phyloP scores from a whole-genome alignment of 1,140 invertebrate genomes.

The Drosophila mauritiana region DNA sequence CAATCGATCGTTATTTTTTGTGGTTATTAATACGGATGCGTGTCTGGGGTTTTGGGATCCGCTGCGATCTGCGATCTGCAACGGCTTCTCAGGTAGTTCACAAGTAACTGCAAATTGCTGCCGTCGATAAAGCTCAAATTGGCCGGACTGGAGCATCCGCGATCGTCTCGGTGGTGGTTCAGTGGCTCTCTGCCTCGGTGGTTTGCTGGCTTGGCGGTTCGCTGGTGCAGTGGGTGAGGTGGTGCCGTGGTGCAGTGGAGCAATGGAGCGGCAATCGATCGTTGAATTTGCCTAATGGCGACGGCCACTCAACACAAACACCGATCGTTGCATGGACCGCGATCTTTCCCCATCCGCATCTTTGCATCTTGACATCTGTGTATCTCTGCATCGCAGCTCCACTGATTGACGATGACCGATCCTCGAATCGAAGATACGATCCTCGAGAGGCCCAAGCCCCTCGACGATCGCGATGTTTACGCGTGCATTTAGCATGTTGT shows the following conservation, averaged over 20 bases:
- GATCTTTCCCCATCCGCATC: conserved; percentile 56
- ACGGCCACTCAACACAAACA: conserved; percentile 81
- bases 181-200: neutral
- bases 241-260: conserved; percentile 1
- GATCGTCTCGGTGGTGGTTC: conserved; percentile 34
- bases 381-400: conserved; percentile 1
- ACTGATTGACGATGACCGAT: conserved; percentile 68
- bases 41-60: conserved; percentile 38
- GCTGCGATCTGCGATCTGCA: conserved; percentile 48
- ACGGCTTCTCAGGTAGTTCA: conserved; percentile 84
- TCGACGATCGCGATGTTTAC: conserved; percentile 68
- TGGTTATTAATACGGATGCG: conserved; percentile 77
- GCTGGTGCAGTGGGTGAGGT: neutral
- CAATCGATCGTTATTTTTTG: conserved; percentile 84
- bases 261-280: conserved; percentile 66
- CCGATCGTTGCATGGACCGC: conserved; percentile 41
- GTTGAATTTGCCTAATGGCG: conserved; percentile 82
- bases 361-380: neutral
- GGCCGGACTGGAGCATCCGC: conserved; percentile 58
- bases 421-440: conserved; percentile 16
- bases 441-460: conserved; percentile 2
- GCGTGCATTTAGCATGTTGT: conserved; percentile 84
- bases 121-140: conserved; percentile 80
- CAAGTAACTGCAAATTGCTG: conserved; percentile 84
- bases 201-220: neutral